Base-by-base conservation (phyloP, 2,797 vertebrate genomes). In the Peromyscus melanophrys region DNA sequence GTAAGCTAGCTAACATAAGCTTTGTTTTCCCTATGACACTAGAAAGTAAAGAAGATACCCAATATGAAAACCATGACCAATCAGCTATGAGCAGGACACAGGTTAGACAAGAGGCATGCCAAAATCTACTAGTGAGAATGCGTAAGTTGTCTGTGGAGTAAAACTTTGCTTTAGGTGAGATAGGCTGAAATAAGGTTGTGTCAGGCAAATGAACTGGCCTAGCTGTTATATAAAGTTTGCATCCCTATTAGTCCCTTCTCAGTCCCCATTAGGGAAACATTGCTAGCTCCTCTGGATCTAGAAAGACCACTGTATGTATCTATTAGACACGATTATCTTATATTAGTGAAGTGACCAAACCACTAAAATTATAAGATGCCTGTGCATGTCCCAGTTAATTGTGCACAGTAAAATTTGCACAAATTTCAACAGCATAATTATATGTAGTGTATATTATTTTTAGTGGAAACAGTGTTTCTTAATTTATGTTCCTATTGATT, bases 281-380 rank as follows among this genome's bases (percentile, higher is more conserved):
- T 81, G 6, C 16, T 75, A 3, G 27, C 7, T 23, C 9, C 1
- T 29, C 2, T n/a, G 29, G 6, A 46, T 11, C 19, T 6, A 29
- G 40, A 85, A 61, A 7, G 13, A 6, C 40, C 69, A 0, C 37
- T 61, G 13, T 29, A 34, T 80, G 13, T 4, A 31, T 3, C 2
- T 37, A 23, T 46, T 43, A 87, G 43, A 43, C 21, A 43, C 14
- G 19, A 86, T 96, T 89, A 93, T n/a, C 11, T 19, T 59, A n/a
- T 0, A 89, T 11, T 37, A 52, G 29, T 93, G 63, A 65, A 52
- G 29, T 93, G 57, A 65, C 23, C 67, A 80, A 78, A 67, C 59
- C 76, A 82, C 83, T 83, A 90, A 89, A 81, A 73, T 43, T 83
- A 71, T 65, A 87, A 76, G 59, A 87, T 80, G 65, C 9, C 37